Evolutionary conservation across 2,888 invertebrate genomes (phyloP).

Genomic region (Sphecodes monilicornis): DNA sequence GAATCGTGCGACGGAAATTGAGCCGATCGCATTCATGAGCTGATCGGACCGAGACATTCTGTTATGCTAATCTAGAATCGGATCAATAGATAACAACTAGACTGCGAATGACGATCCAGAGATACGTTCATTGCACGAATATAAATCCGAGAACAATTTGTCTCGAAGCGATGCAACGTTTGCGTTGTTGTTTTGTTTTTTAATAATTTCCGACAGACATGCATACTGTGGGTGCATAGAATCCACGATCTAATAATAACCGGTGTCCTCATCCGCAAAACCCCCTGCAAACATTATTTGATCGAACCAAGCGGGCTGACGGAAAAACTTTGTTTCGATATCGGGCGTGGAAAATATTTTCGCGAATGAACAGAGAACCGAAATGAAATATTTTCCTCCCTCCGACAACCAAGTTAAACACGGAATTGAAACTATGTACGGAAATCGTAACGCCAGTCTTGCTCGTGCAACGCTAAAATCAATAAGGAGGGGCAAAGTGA

Average conservation of each 20-base stretch:
- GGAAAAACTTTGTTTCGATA: not conserved
- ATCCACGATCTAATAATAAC: not conserved
- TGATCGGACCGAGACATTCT: constrained; percentile 10
- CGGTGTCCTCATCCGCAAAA: not conserved
- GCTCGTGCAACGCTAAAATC: constrained; percentile 21
- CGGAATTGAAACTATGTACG: not conserved
- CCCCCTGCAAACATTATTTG: not conserved
- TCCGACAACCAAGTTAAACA: not conserved
- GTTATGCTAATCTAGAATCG: constrained; percentile 26
- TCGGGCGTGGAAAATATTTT: not conserved
- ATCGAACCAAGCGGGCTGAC: not conserved
- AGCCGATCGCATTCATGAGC: constrained; percentile 8
- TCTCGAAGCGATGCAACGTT: not conserved
- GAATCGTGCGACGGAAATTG: constrained; percentile 37
- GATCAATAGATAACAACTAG: not conserved
- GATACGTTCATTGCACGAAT: not conserved
- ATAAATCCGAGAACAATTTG: not conserved
- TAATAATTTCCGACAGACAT: not conserved
- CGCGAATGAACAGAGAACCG: not conserved
- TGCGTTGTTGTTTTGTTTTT: not conserved
- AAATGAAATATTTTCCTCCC: not conserved
- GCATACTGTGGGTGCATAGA: not conserved
- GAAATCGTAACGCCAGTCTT: not conserved
- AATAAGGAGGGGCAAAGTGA: constrained; percentile 18
- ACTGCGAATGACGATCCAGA: not conserved